Evolutionary conservation across 2,113 vertebrate species (phyloP).

Genomic region (Scytalopus superciliaris): DNA sequence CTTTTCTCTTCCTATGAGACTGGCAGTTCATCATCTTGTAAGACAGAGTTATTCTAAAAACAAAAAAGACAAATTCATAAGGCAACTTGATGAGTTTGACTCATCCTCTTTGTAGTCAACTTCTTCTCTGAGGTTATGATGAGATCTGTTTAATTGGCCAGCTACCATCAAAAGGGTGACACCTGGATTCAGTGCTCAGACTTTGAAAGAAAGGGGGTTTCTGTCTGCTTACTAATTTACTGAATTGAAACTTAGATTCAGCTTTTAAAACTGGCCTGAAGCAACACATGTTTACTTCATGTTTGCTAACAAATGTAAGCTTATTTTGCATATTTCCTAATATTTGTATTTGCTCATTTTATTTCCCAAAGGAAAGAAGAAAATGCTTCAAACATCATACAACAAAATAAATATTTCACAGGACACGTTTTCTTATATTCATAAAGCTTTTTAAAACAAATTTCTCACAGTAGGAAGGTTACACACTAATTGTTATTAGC

Average conservation of each 20-base stretch:
- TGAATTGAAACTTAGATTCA: not conserved
- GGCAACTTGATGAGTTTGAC: slow-evolving; percentile 18
- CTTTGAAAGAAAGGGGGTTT: not conserved
- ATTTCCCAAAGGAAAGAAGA: not conserved
- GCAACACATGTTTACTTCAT: not conserved
- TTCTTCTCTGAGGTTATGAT: not conserved
- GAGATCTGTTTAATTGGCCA: not conserved
- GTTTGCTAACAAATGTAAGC: not conserved
- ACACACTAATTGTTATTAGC: not conserved
- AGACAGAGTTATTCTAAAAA: slow-evolving; percentile 29
- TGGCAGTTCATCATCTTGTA: slow-evolving; percentile 46
- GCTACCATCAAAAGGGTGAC: not conserved
- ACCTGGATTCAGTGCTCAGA: not conserved
- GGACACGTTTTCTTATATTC: not conserved
- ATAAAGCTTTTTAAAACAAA: not conserved
- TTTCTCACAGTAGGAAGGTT: not conserved
- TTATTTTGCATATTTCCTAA: not conserved
- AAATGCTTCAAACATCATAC: not conserved
- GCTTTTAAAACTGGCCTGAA: not conserved
- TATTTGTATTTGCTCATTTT: not conserved
- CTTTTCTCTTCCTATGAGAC: slow-evolving; percentile 19
- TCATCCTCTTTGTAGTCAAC: not conserved
- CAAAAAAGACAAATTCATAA: not conserved
- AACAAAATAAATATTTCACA: not conserved
- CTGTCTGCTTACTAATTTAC: not conserved